Percentiles rank a stretch among this genome's conserved stretches.
phyloP scores from a whole-genome alignment of 2,113 vertebrate species.

The Rhabdornis inornatus region DNA sequence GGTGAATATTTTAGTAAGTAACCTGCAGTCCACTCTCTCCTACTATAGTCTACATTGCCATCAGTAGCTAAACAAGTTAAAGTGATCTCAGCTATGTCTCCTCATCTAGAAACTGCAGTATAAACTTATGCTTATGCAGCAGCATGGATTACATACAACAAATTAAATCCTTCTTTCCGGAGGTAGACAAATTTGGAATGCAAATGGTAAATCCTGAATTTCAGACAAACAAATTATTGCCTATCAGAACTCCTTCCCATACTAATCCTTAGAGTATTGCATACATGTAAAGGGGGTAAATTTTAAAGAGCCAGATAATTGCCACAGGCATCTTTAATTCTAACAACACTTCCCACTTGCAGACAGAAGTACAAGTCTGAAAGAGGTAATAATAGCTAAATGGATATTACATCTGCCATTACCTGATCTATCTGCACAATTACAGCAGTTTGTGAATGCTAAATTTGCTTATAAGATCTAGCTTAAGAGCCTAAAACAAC shows the following conservation, averaged over 20 bases:
- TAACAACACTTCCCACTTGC: neutral
- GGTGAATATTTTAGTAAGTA: neutral
- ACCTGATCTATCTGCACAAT: constrained; percentile 40
- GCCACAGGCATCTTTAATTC: constrained; percentile 35
- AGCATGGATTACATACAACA: neutral
- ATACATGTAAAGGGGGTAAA: neutral
- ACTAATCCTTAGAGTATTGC: constrained; percentile 24
- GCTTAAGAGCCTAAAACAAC: constrained; percentile 16
- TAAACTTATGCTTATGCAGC: neutral
- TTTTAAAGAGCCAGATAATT: constrained; percentile 13
- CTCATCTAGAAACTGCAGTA: neutral
- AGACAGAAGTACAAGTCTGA: constrained; percentile 5
- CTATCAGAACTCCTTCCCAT: constrained; percentile 29
- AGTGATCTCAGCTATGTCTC: neutral
- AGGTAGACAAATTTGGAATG: neutral
- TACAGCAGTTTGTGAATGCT: constrained; percentile 7
- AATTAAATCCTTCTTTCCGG: neutral
- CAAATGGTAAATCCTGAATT: constrained; percentile 23
- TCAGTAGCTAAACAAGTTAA: neutral
- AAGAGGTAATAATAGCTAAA: constrained; percentile 47
- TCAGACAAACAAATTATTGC: constrained; percentile 42
- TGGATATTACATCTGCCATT: constrained; percentile 46
- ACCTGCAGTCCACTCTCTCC: neutral
- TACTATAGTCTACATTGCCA: neutral
- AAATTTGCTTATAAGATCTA: constrained; percentile 7